A percentile compares a stretch with the other conserved stretches of the same genome.
phyloP scores from a whole-genome alignment of 1,140 invertebrate genomes.

The Sycophila sp. region DNA sequence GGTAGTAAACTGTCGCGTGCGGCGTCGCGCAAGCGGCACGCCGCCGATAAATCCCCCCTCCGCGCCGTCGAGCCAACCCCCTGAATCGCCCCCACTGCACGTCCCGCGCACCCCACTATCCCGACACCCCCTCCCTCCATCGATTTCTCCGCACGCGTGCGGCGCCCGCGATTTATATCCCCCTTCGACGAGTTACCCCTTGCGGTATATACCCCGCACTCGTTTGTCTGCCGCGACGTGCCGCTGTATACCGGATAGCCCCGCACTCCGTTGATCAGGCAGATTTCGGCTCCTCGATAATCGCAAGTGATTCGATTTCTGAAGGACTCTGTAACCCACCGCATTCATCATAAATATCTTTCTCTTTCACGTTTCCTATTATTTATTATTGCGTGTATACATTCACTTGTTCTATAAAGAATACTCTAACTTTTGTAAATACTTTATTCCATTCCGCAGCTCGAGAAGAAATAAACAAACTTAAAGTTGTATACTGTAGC shows the following conservation, averaged over 20 bases:
- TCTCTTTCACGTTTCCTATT: no score
- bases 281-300: no score
- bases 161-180: background rate
- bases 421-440: no score
- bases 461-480: no score
- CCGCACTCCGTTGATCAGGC: no score
- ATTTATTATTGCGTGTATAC: no score
- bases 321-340: no score
- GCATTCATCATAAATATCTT: no score
- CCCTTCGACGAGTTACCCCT: constrained; percentile 20
- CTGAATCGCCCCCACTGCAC: background rate
- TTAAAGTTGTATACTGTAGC: no score
- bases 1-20: constrained; percentile 66
- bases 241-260: background rate
- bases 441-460: no score
- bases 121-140: background rate
- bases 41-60: constrained; percentile 61
- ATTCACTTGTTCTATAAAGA: no score
- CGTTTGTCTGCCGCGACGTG: constrained; percentile 17
- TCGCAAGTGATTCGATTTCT: no score
- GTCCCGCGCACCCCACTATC: constrained; percentile 33
- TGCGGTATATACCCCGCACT: constrained; percentile 18
- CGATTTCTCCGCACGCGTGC: background rate
- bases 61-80: background rate
- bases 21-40: constrained; percentile 52